Evolutionary conservation across 2,888 invertebrate genomes (phyloP), one percentile per base, ranked within the genome.

Genomic region (Caenorhabditis sp.): DNA sequence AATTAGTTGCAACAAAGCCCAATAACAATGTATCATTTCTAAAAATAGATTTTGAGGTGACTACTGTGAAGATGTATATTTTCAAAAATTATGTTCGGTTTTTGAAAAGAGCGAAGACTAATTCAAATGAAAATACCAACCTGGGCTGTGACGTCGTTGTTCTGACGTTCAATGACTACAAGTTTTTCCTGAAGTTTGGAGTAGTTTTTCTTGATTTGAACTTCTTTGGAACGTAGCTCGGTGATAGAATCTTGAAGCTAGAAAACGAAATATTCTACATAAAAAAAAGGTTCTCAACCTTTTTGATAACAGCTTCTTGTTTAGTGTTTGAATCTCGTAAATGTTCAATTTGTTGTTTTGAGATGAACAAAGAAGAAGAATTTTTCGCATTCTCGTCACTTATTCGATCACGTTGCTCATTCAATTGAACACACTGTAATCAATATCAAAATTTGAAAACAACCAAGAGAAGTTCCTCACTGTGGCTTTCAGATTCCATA

Each of bases 401-500:
- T 12, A 70, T 62, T 25, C 59, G 49, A 31, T 80, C 76, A 1
- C 67, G 60, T 59, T 81, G 75, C 25, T 76, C 77, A 17, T 67
- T 68, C 23, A 81, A 36, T 66, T 73, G 73, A 21, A 74, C 77
- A 52, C 72, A 73, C 80, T 81, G 26, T 61, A 76, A 64, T 26
- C 27, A 43, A n/a, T 23, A 27, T 57, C 12, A 27, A 27, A 14
- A 31, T 27, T 27, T 27, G n/a, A 5, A 2, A 61, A 54, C 7
- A 49, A 53, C 7, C 25, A 23, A 53, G 4, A 50, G 17, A n/a
- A 53, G 36, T 52, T 52, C n/a, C n/a, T n/a, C 56, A 80, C 80
- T 12, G 70, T 74, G n/a, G 78, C 77, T 67, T 78, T 81, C 50
- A 78, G 36, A 21, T 72, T 67, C 78, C 78, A 81, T 14, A 81